Evolutionary conservation across 2,888 invertebrate species (phyloP).

Genomic region (Eulithis prunata): DNA sequence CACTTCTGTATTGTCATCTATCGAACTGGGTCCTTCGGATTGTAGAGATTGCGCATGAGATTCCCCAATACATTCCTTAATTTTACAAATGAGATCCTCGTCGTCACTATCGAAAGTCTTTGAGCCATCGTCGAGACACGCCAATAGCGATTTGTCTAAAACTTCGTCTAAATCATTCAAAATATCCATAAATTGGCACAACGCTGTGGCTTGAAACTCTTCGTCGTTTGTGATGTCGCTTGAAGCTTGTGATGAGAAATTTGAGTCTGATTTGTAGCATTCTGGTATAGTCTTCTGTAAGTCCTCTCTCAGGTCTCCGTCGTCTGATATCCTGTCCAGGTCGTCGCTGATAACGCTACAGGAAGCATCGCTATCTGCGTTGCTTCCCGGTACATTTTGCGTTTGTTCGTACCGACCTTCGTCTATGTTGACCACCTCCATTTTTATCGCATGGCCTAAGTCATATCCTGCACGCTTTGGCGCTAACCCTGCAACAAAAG

Average conservation of each 20-base stretch:
- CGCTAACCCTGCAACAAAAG: slow-evolving; percentile 72
- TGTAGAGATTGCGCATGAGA: slow-evolving; percentile 53
- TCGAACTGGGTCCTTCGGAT: slow-evolving; percentile 61
- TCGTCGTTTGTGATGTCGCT: slow-evolving; percentile 76
- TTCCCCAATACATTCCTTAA: slow-evolving; percentile 69
- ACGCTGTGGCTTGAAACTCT: slow-evolving; percentile 78
- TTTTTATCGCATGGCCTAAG: slow-evolving; percentile 77
- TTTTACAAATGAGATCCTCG: slow-evolving; percentile 78
- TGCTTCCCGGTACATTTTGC: slow-evolving; percentile 67
- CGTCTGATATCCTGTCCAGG: slow-evolving; percentile 66
- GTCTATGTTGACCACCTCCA: slow-evolving; percentile 74
- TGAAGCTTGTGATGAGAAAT: slow-evolving; percentile 71
- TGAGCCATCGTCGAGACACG: slow-evolving; percentile 71
- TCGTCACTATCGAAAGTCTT: slow-evolving; percentile 73
- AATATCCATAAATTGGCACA: slow-evolving; percentile 82
- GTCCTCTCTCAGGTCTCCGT: slow-evolving; percentile 74
- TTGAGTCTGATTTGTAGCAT: slow-evolving; percentile 78
- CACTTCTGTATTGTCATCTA: slow-evolving; percentile 74
- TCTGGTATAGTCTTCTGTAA: slow-evolving; percentile 76
- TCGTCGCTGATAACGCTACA: slow-evolving; percentile 71
- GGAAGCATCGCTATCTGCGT: slow-evolving; percentile 70
- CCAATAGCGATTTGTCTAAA: slow-evolving; percentile 80
- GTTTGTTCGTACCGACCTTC: slow-evolving; percentile 74
- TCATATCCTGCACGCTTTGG: slow-evolving; percentile 72
- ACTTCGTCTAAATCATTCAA: slow-evolving; percentile 85